Evolutionary conservation across 2,797 vertebrate genomes (phyloP), one percentile per base, ranked within the genome.

Genomic region (Borostomias antarcticus): DNA sequence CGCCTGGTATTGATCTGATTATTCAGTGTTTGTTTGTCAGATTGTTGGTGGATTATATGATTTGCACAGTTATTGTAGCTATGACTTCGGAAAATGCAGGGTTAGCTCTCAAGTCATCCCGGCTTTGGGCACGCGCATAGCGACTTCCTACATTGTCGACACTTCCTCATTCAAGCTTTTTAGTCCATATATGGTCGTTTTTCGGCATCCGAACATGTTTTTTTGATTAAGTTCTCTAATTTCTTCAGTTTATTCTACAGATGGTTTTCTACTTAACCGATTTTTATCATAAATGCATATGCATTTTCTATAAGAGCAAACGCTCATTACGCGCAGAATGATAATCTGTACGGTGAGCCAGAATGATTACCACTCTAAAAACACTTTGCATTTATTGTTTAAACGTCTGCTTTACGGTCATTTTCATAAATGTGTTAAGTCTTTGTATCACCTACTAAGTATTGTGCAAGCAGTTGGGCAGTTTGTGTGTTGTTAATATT

Each of bases 131-230:
- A 94, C 74, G 95, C 95, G 94, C 93, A 89, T 43, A 86, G 43
- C 70, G 76, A 94, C 94, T 95, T 95, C 94, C 95, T 94, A 92
- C 87, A 92, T 89, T 59, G 69, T 66, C 70, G 59, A 85, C 91
- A 92, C 94, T 97, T 98, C 95, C 96, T 95, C 93, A 92, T 94
- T 95, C 89, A 85, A 82, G 79, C 86, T 61, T 89, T 94, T 92
- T 88, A 92, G 89, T 92, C 93, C 95, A 94, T 97, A 97, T 97
- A 97, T 95, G 96, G 96, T 92, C 83, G 84, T 94, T 93, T 95
- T 82, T 86, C 70, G 56, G 74, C 69, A 80, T 89, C 86, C 43
- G 78, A 85, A 83, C 64, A 28, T 68, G 51, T 19, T 68, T 83
- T 84, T 79, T 70, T 67, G 1, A 77, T 73, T 25, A 54, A 72